Base-by-base conservation (phyloP, 2,888 invertebrate species). In the Seira ritae region DNA sequence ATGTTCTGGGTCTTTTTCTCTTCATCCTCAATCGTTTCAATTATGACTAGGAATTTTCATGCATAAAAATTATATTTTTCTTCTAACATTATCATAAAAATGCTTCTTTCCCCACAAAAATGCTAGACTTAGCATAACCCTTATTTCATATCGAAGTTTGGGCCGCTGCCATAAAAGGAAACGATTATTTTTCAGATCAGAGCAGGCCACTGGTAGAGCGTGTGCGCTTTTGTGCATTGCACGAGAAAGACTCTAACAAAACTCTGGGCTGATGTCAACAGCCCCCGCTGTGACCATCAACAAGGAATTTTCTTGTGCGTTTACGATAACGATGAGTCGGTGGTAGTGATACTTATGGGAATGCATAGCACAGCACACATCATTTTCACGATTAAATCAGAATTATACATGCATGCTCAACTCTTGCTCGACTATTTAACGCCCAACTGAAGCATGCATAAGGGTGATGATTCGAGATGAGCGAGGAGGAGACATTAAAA, bases 1-100 rank as follows among this genome's bases (percentile, higher is more conserved):
- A 88, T 85, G 72, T 88, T 88, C 37, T 88, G 83, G 6, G 85
- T 84, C 66, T 86, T 87, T 72, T 88, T 88, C 3, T 86, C 83
- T 20, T 82, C 94, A 15, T 93, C 92, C 66, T 91, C 90, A 46
- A 89, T 88, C 17, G 90, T 90, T 80, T 89, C 88, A 8, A 90
- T 88, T 24, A 89, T 85, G 12, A 89, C 89, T 89, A 10, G n/a
- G n/a, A n/a, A n/a, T n/a, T 65, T 23, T 17, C n/a, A 42, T 42
- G 42, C 17, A 69, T 31, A 17, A 60, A 60, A 12, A 66, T n/a
- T 70, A 24, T 62, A 55, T 67, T 50, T 60, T 31, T 72, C 69
- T 71, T 65, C 17, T 42, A n/a, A 66, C 74, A 62, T 75, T 31
- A 67, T 66, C n/a, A 42, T 42, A 42, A 42, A 42, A 42, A 42